These are phyloP conservation scores for Erannis defoliaria DNA, from an alignment of 2,888 invertebrate species.

Conservation along the genomic window DNA sequence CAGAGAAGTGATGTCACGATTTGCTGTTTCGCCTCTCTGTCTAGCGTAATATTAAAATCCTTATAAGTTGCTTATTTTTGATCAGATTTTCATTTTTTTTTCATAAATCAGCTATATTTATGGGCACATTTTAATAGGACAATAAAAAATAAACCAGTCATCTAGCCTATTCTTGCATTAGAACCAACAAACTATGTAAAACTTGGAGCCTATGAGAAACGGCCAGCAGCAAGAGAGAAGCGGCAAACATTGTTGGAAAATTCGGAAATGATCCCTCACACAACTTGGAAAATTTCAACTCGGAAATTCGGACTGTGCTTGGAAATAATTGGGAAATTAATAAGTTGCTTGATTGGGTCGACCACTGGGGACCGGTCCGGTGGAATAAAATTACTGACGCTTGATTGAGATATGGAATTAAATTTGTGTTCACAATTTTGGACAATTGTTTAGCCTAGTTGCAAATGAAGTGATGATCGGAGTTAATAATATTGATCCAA, in stretches of 20 bases:
- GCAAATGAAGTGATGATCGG: neutral
- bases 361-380: slow-evolving; percentile 20
- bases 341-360: slow-evolving; percentile 27
- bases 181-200: slow-evolving; percentile 21
- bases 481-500: too few species aligned
- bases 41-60: too few species aligned
- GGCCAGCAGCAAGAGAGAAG: too few species aligned
- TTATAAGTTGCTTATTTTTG: too few species aligned
- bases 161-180: slow-evolving; percentile 21
- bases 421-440: slow-evolving; percentile 18
- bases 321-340: slow-evolving; percentile 25
- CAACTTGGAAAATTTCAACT: slow-evolving; percentile 13
- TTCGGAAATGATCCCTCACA: slow-evolving; percentile 21
- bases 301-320: slow-evolving; percentile 11
- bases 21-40: too few species aligned
- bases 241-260: slow-evolving; percentile 27
- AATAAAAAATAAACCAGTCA: too few species aligned
- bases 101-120: too few species aligned
- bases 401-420: slow-evolving; percentile 22
- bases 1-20: too few species aligned
- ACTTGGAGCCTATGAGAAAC: too few species aligned
- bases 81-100: too few species aligned
- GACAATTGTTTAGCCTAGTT: slow-evolving; percentile 3
- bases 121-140: too few species aligned
- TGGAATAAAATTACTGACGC: slow-evolving; percentile 29